A percentile compares a stretch with the other conserved stretches of the same genome.
These are phyloP conservation scores for Hypomecis atomaria DNA, from an alignment of 2,888 invertebrate genomes.

Conservation along the genomic window DNA sequence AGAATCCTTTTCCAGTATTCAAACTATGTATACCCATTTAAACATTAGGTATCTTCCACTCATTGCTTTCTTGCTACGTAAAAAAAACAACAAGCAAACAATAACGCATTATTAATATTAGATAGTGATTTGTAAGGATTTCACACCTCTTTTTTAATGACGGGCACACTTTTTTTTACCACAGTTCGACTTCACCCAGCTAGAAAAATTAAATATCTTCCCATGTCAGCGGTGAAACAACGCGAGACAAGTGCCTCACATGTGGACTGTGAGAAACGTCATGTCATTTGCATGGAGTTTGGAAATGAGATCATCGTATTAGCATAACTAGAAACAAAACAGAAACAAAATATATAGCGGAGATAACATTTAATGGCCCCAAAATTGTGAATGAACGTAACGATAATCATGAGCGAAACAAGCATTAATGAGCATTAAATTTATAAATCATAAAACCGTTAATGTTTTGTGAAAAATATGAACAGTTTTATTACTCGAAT, in stretches of 20 bases:
- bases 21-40: too few relatives aligned
- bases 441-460: conserved; percentile 27
- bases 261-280: conserved; percentile 40
- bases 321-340: conserved; percentile 38
- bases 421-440: conserved; percentile 18
- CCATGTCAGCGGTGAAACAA: too few relatives aligned
- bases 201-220: too few relatives aligned
- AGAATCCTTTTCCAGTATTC: too few relatives aligned
- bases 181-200: too few relatives aligned
- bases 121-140: too few relatives aligned
- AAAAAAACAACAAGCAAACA: too few relatives aligned
- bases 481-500: conserved; percentile 5
- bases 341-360: conserved; percentile 32
- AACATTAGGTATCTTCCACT: too few relatives aligned
- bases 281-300: conserved; percentile 37
- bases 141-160: too few relatives aligned
- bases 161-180: too few relatives aligned
- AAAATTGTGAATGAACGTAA: conserved; percentile 37
- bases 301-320: conserved; percentile 45
- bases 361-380: conserved; percentile 30
- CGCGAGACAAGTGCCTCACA: conserved; percentile 1
- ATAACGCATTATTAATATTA: too few relatives aligned
- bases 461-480: conserved; percentile 15
- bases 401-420: conserved; percentile 23
- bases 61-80: too few relatives aligned